phyloP scores from a whole-genome alignment of 2,113 vertebrate genomes.

The Craseonycteris thonglongyai region DNA sequence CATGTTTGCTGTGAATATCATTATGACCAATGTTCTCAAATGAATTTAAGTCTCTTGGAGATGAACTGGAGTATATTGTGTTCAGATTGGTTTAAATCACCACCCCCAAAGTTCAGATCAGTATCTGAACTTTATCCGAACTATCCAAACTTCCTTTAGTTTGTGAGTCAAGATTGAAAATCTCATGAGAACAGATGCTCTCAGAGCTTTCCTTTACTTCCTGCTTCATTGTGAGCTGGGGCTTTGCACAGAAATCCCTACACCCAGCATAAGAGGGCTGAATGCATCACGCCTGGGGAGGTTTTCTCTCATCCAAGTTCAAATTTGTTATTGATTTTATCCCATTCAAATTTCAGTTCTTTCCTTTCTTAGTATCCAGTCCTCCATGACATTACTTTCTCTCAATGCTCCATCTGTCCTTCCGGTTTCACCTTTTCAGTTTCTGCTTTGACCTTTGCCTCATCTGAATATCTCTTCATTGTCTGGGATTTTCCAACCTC shows the following conservation, averaged over 20 bases:
- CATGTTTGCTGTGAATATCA: background rate
- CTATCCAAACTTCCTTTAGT: slow-evolving; percentile 45
- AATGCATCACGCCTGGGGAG: background rate
- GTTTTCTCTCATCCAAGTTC: background rate
- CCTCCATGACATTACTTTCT: accelerated
- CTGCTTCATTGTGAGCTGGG: slow-evolving; percentile 29
- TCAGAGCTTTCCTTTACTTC: slow-evolving; percentile 7
- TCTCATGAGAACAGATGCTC: slow-evolving; percentile 48
- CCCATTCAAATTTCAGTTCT: background rate
- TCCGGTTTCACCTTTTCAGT: background rate
- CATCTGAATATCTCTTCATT: background rate
- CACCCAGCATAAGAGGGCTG: background rate
- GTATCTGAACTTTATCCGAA: slow-evolving; percentile 30
- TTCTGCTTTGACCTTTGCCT: background rate
- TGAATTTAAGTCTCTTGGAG: background rate
- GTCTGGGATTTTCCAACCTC: background rate
- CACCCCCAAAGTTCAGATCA: background rate
- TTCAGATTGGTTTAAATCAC: background rate
- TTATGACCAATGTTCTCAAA: background rate
- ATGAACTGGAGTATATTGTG: background rate
- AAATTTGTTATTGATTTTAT: background rate
- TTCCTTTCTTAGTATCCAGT: background rate
- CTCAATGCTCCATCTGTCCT: background rate
- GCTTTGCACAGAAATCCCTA: slow-evolving; percentile 11
- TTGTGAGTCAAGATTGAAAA: slow-evolving; percentile 23